phyloP scores from a whole-genome alignment of 2,797 vertebrate genomes.

The Mastacembelus armatus region DNA sequence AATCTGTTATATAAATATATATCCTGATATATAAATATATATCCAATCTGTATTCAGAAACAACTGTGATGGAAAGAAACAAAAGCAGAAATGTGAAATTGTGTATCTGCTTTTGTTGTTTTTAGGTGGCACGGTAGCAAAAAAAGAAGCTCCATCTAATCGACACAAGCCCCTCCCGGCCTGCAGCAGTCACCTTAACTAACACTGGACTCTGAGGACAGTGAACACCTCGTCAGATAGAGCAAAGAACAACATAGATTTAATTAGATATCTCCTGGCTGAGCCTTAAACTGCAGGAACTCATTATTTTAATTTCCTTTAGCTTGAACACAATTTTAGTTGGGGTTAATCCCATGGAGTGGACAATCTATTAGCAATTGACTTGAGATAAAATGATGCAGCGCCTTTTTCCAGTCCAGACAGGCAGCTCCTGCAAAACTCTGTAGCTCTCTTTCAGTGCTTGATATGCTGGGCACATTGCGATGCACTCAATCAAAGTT shows the following conservation, averaged over 20 bases:
- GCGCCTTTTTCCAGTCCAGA: slow-evolving; percentile 33
- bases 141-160: slow-evolving; percentile 25
- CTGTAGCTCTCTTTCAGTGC: slow-evolving; percentile 41
- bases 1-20: no score
- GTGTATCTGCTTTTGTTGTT: slow-evolving; percentile 25
- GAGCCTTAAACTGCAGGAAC: slow-evolving; percentile 53
- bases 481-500: slow-evolving; percentile 74
- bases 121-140: slow-evolving; percentile 77
- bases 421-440: slow-evolving; percentile 38
- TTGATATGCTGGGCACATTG: slow-evolving; percentile 73
- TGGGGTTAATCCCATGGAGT: slow-evolving; percentile 55
- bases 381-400: slow-evolving; percentile 56
- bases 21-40: no score
- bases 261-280: slow-evolving; percentile 65
- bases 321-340: slow-evolving; percentile 52
- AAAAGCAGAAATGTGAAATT: not conserved
- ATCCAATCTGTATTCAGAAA: no score
- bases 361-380: slow-evolving; percentile 60
- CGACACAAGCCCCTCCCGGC: slow-evolving; percentile 1
- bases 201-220: slow-evolving; percentile 53
- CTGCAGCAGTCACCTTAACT: slow-evolving; percentile 49
- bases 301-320: slow-evolving; percentile 70
- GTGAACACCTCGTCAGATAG: slow-evolving; percentile 45
- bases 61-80: slow-evolving; percentile 7
- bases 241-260: slow-evolving; percentile 64